Conservation (phyloP, 2,888 invertebrate genomes). For the Ophion obscuratus region DNA sequence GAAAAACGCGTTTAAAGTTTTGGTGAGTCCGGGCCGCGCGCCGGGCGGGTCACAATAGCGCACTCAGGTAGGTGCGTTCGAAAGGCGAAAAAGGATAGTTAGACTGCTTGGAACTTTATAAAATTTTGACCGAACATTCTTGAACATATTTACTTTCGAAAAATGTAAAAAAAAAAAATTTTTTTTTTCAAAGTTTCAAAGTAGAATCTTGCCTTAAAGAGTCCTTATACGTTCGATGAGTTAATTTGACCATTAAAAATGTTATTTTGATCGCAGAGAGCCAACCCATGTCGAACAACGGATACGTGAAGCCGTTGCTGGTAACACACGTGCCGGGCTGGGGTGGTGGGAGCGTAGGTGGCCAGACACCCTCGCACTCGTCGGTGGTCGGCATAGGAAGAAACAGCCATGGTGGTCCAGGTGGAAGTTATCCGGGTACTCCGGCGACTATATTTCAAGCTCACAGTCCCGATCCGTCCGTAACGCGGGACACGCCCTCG, state of each 20-base stretch:
- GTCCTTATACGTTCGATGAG: not conserved
- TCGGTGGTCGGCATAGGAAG: constrained; percentile 84
- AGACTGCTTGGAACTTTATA: no score
- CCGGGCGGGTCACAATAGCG: no score
- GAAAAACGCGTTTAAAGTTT: no score
- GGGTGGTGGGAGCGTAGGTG: constrained; percentile 84
- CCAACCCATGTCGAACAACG: constrained; percentile 88
- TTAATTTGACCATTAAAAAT: not conserved
- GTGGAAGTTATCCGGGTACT: constrained; percentile 86
- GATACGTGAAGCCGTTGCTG: constrained; percentile 94
- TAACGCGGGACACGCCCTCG: constrained; percentile 89
- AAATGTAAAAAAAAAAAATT: no score
- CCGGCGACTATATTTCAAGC: constrained; percentile 88
- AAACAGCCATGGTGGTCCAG: constrained; percentile 84
- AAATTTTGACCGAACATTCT: no score
- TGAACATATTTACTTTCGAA: no score
- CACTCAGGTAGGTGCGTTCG: no score
- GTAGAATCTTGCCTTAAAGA: no score
- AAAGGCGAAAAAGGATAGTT: no score
- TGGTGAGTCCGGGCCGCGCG: no score
- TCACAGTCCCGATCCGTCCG: constrained; percentile 88
- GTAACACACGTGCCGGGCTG: constrained; percentile 93
- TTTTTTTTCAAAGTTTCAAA: no score
- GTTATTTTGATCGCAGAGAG: constrained; percentile 82
- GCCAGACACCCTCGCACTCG: constrained; percentile 81